Base-by-base conservation (phyloP, 1,140 invertebrate species). In the Drosophila baimaii region DNA sequence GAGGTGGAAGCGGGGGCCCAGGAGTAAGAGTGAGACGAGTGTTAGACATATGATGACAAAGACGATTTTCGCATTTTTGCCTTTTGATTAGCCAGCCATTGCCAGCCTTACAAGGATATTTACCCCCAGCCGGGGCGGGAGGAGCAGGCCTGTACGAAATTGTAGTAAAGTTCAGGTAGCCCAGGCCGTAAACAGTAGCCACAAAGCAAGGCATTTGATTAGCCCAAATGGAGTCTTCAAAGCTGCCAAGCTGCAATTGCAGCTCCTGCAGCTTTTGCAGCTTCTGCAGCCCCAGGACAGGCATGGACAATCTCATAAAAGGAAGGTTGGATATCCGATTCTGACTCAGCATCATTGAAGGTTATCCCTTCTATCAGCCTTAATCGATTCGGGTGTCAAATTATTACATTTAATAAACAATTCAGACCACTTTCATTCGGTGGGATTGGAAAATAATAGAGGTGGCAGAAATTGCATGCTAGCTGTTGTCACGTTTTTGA, bases 41-140 rank as follows among this genome's bases (percentile, higher is more conserved):
- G 82, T 86, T 76, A 80, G 82, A 81, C 82, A 86, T 88, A 88
- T 79, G 83, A 86, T 88, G 83, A 86, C 83, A 86, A 86, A 86
- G 83, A 86, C 83, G 79, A 82, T 88, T 86, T 86, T 66, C 65
- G 71, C 70, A 86, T 77, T 88, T 86, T 88, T 86, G 79, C 79
- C 86, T 86, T 86, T 86, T 86, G 83, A 86, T 86, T 86, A 86
- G 83, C 83, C 56, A 54, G 44, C 54, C 58, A 35, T 23, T 63
- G 70, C 46, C 39, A 43, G 33, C 69, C 69, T 49, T 49, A 44
- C 43, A 71, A 41, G 52, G 52, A 71, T 72, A 35, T 31, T 25
- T 55, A 35, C 31, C 19, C n/a, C 55, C 10, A 33, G 27, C 15
- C 8, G 2, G 29, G 10, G 19, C 13, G 12, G 31, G 33, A 37